Conservation (phyloP, 2,888 invertebrate genomes). For the Pantelozetes paolii region DNA sequence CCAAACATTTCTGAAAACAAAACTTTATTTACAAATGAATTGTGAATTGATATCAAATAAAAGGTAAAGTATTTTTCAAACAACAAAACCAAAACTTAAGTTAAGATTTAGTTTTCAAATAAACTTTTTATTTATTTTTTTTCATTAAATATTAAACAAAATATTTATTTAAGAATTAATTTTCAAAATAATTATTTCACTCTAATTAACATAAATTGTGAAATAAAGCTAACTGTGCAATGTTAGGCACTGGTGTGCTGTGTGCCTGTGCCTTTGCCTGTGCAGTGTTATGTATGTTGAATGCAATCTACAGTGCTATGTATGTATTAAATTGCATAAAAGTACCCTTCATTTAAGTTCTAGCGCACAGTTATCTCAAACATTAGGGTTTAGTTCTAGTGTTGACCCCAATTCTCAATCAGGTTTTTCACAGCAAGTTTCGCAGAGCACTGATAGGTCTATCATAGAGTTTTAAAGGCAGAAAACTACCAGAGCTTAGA, state of each 20-base stretch:
- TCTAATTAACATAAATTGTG: background rate
- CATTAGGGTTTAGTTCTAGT: background rate
- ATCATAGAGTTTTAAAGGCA: background rate
- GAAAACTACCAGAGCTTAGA: constrained; percentile 17
- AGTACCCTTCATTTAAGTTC: background rate
- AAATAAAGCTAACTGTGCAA: background rate
- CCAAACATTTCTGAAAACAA: background rate
- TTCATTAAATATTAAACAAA: background rate
- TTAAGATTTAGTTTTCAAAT: no score
- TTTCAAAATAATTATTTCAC: constrained; percentile 4
- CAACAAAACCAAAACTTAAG: no score
- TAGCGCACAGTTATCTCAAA: background rate
- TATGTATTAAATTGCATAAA: background rate
- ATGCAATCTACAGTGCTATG: no score
- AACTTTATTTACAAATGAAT: background rate
- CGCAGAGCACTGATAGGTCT: background rate
- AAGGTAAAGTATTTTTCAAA: constrained; percentile 6
- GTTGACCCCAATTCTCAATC: background rate
- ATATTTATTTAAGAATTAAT: background rate
- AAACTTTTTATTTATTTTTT: background rate
- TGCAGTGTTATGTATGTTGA: no score
- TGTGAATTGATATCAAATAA: background rate
- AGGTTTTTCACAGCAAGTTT: background rate
- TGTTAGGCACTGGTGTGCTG: no score
- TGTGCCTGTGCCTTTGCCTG: no score